Conservation (phyloP, 1,140 invertebrate genomes). For the Zophobas morio region DNA sequence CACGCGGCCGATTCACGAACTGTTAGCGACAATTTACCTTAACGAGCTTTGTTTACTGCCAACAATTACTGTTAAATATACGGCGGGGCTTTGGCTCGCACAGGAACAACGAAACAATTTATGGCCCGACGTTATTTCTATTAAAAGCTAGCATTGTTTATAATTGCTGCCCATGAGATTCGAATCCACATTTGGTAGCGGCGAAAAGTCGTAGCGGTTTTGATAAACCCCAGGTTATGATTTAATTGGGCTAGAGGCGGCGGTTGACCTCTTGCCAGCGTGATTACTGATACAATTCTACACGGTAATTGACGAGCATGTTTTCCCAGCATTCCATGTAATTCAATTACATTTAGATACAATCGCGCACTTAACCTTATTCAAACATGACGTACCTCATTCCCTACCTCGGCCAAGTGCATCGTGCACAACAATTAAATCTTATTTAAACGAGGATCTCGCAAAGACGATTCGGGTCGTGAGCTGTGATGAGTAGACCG, state of each 20-base stretch:
- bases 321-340: constrained; percentile 53
- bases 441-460: constrained; percentile 44
- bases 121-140: constrained; percentile 20
- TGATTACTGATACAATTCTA: constrained; percentile 54
- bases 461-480: constrained; percentile 22
- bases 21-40: constrained; percentile 64
- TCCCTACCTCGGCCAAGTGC: constrained; percentile 36
- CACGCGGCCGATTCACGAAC: constrained; percentile 63
- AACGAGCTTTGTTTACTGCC: constrained; percentile 61
- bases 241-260: constrained; percentile 49
- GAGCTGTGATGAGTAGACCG: not conserved
- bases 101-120: constrained; percentile 25
- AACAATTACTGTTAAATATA: constrained; percentile 57
- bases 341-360: constrained; percentile 53
- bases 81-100: constrained; percentile 19
- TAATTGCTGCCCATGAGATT: constrained; percentile 30
- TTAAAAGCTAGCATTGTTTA: constrained; percentile 19
- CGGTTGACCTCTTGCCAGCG: constrained; percentile 48
- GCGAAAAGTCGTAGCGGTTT: constrained; percentile 1
- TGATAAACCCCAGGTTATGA: constrained; percentile 45
- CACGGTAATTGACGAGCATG: constrained; percentile 53
- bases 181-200: not conserved
- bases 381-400: constrained; percentile 46
- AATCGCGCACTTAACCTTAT: constrained; percentile 50
- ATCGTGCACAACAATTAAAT: constrained; percentile 49